phyloP scores from a whole-genome alignment of 1,140 invertebrate species.

The Thalassaphorura encarpata region DNA sequence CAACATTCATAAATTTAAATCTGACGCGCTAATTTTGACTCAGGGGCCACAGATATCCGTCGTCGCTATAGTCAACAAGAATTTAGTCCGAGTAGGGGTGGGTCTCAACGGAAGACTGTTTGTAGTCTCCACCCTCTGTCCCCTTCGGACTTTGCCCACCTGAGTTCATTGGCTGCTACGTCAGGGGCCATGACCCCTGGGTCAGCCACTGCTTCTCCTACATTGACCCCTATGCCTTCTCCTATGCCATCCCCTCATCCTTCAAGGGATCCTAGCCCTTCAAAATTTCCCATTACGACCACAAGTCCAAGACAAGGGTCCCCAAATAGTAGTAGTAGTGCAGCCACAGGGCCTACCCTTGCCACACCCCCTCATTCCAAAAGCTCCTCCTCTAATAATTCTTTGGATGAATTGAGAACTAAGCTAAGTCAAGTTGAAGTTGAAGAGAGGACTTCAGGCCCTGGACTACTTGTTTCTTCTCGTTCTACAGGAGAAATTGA shows the following conservation, averaged over 20 bases:
- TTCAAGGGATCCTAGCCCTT: conserved; percentile 30
- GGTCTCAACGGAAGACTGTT: conserved; percentile 35
- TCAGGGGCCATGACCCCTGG: conserved; percentile 6
- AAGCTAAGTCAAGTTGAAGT: too few species aligned
- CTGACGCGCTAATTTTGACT: too few species aligned
- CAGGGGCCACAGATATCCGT: conserved; percentile 16
- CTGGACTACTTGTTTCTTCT: neutral
- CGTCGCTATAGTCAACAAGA: conserved; percentile 27
- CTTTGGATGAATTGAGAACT: too few species aligned
- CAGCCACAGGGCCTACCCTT: too few species aligned
- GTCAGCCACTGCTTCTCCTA: conserved; percentile 18
- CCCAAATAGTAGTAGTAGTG: too few species aligned
- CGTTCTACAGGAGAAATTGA: conserved; percentile 1
- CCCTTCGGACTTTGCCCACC: conserved; percentile 31
- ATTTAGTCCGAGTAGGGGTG: conserved; percentile 6
- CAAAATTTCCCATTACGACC: conserved; percentile 3
- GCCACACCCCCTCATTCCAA: too few species aligned
- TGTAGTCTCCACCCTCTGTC: conserved; percentile 36
- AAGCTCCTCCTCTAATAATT: too few species aligned
- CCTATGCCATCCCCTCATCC: conserved; percentile 19
- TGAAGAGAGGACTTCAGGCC: neutral
- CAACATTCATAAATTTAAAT: too few species aligned
- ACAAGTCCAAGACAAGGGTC: too few species aligned
- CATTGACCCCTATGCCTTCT: conserved; percentile 17
- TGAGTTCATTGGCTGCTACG: conserved; percentile 27